A percentile compares a stretch with the other conserved stretches of the same genome.
Conservation (phyloP, 2,888 invertebrate species). For the Netelia virgata region DNA sequence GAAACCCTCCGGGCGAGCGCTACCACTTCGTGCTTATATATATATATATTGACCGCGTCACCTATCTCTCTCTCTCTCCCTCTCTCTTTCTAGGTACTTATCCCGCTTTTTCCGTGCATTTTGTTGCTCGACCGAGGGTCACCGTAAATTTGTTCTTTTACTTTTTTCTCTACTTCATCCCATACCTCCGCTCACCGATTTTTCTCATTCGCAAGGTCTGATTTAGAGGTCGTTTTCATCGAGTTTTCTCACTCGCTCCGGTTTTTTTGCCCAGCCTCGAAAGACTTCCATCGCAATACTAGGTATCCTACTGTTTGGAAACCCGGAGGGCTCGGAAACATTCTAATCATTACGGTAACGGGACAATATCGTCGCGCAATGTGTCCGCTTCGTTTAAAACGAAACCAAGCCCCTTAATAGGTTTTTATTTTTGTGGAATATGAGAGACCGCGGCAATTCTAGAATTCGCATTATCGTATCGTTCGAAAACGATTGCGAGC, state of each 20-base stretch:
- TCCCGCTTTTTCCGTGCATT: conserved; percentile 42
- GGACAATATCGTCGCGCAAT: conserved; percentile 1
- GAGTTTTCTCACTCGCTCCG: conserved; percentile 49
- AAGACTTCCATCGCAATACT: conserved; percentile 26
- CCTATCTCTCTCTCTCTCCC: conserved; percentile 12
- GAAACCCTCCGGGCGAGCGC: conserved; percentile 45
- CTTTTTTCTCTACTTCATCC: conserved; percentile 39
- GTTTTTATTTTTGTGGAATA: neutral
- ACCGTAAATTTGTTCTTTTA: conserved; percentile 6
- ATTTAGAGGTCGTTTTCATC: conserved; percentile 79
- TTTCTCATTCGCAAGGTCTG: conserved; percentile 59
- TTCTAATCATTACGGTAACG: neutral
- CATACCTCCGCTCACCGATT: conserved; percentile 41
- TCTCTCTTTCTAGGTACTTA: conserved; percentile 26
- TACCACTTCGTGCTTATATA: conserved; percentile 13
- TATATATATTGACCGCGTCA: conserved; percentile 35
- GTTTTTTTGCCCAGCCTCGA: conserved; percentile 43
- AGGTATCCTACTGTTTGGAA: neutral
- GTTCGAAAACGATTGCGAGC: conserved; percentile 51
- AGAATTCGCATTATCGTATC: conserved; percentile 24
- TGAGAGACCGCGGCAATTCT: neutral
- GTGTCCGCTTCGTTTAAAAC: conserved; percentile 1
- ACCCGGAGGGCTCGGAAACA: neutral
- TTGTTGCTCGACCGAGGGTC: conserved; percentile 40
- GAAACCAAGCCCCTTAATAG: neutral